phyloP scores from a whole-genome alignment of 2,888 invertebrate genomes.

The Hypomecis atomaria region DNA sequence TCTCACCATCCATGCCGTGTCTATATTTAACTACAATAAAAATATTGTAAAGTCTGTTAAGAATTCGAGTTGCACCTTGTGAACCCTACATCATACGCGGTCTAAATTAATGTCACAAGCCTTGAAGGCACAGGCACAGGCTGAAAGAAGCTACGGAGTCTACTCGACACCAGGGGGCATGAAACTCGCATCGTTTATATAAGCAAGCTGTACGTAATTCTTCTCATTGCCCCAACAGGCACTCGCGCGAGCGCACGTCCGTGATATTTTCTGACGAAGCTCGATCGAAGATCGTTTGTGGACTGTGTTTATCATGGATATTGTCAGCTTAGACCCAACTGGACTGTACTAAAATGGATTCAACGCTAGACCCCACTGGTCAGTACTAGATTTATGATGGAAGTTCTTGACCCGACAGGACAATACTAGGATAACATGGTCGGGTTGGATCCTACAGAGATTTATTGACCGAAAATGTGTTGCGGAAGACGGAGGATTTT shows the following conservation, averaged over 20 bases:
- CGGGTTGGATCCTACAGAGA: slow-evolving; percentile 78
- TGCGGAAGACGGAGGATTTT: slow-evolving; percentile 76
- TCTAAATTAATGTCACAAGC: slow-evolving; percentile 30
- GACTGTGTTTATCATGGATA: slow-evolving; percentile 76
- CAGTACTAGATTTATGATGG: slow-evolving; percentile 66
- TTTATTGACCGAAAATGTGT: slow-evolving; percentile 79
- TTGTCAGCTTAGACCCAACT: slow-evolving; percentile 76
- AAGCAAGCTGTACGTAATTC: slow-evolving; percentile 62
- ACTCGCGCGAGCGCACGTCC: slow-evolving; percentile 64
- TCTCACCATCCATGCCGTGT: slow-evolving; percentile 3
- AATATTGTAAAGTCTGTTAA: slow-evolving; percentile 26
- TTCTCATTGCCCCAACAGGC: slow-evolving; percentile 74
- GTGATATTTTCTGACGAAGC: slow-evolving; percentile 47
- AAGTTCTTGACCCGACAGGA: slow-evolving; percentile 74
- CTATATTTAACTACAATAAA: slow-evolving; percentile 32
- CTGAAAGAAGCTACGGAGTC: slow-evolving; percentile 35
- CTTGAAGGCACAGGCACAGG: slow-evolving; percentile 1
- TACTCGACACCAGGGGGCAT: slow-evolving; percentile 74
- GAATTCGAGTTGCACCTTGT: slow-evolving; percentile 32
- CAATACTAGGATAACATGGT: slow-evolving; percentile 73
- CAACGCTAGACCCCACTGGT: slow-evolving; percentile 75
- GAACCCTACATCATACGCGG: slow-evolving; percentile 20
- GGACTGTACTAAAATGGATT: slow-evolving; percentile 79
- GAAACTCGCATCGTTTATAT: slow-evolving; percentile 61
- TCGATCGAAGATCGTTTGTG: slow-evolving; percentile 39